Base-by-base conservation (phyloP, 2,888 invertebrate genomes). In the Lithophane socia region DNA sequence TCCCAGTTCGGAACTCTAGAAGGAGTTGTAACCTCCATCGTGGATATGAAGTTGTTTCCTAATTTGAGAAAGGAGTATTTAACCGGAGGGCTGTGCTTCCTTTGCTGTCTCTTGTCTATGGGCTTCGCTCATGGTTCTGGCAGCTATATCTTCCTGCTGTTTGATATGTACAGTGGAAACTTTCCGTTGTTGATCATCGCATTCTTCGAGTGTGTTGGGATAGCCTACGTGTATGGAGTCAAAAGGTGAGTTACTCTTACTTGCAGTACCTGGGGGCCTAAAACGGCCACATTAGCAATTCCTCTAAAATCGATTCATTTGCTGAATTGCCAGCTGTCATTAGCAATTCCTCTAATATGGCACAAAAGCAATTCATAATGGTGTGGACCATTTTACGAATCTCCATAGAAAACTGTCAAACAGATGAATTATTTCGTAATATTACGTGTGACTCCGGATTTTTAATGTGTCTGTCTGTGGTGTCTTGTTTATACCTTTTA, bases 1-100 rank as follows among this genome's bases (percentile, higher is more conserved):
- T 99, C 99, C 0, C 99, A 99, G 93, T 99, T 99, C 92, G 99
- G 99, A 0, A 99, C 99, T 0, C 95, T 99, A 37, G 99, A 99
- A 94, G 99, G 99, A 8, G 99, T 99, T 24, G 98, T 99, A 73
- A 99, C 99, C 0, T 99, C 99, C 2, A 98, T 99, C 79, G 99
- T 99, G 64, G 99, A 99, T 91, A 98, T 99, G 98, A 99, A 99
- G 92, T 95, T 99, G 21, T 99, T 99, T 92, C 99, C 99, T 0
- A 99, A 99, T 92, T 95, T 99, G 77, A 97, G 99, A 77, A 99
- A 99, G 95, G 99, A 99, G 94, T 98, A 98, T 84, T 97, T 99
- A 16, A 98, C 99, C 5, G 99, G 99, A 91, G 97, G 97, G 0
- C 94, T 99, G 54, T 99, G 99, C 92, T 95, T 98, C 37, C 94